Evolutionary conservation across 2,113 vertebrate genomes (phyloP), one percentile per base, ranked within the genome.

Genomic region (Xiphophorus hellerii): DNA sequence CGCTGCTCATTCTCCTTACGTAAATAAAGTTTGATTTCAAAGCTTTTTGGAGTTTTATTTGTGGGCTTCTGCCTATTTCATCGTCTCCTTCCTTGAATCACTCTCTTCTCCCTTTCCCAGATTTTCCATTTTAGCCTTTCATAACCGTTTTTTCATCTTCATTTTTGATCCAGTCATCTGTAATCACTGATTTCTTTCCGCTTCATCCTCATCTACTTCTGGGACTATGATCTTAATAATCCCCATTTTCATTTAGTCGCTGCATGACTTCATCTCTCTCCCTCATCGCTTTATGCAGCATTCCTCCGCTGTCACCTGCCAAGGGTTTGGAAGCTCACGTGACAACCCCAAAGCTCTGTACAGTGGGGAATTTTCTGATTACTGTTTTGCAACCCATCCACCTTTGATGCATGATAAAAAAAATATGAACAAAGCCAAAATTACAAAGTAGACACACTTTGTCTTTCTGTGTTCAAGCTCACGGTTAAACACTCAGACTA

Each of bases 251-350:
- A 27, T 80, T 71, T 35, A 64, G 35, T 44, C 67, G 62, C 83
- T 82, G 84, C 76, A 89, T 87, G 84, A 90, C 86, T 86, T 86
- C 84, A 88, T 90, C 64, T 86, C 69, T 76, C 69, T 76, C 35
- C 73, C 79, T 90, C 81, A 87, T 88, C 81, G 84, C 69, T 82
- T 71, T 58, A 73, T 68, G 62, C 70, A 11, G 51, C 69, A 74
- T 71, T 84, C 51, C 42, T 80, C 14, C 8, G 48, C 74, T 77
- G 31, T 78, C 54, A 68, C 25, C 35, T 77, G 39, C 54, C 75
- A 66, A 25, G 14, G 61, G 61, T 63, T 63, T 31, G 69, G 54
- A 66, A 60, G 39, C 69, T 74, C 51, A 22, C 77, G 73, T 31
- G 20, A 7, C 42, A 27, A 4, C 70, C 70, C 63, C 27, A 65